A percentile compares a stretch with the other conserved stretches of the same genome.
Conservation (phyloP, 1,140 invertebrate genomes). For the Hycleus phaleratus region DNA sequence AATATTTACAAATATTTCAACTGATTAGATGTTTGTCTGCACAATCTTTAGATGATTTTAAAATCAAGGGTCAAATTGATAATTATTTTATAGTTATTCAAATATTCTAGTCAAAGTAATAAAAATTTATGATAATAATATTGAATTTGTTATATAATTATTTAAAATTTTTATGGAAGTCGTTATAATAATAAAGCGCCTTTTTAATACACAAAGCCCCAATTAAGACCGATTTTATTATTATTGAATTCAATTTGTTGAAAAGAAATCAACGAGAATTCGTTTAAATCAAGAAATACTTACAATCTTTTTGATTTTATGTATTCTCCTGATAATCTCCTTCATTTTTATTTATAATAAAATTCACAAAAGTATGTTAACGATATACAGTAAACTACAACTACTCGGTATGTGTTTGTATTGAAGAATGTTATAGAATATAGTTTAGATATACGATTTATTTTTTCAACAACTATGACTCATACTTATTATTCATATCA, state of each 20-base stretch:
- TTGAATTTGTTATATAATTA: background rate
- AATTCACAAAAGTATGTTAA: no score
- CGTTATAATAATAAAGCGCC: background rate
- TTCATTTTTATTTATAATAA: slow-evolving; percentile 1
- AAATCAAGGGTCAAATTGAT: no score
- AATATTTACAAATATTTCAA: background rate
- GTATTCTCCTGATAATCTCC: slow-evolving; percentile 1
- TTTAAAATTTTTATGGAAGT: background rate
- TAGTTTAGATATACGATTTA: no score
- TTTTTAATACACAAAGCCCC: background rate
- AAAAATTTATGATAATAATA: no score
- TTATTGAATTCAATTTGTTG: background rate
- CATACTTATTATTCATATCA: slow-evolving; percentile 9
- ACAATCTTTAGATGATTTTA: no score
- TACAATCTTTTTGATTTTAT: background rate
- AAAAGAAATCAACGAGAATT: background rate
- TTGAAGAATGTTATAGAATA: no score
- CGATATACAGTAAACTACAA: no score
- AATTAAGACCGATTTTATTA: no score
- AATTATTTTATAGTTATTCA: no score
- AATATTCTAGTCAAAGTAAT: no score
- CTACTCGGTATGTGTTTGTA: no score
- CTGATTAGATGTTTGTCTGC: background rate
- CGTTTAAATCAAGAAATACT: background rate
- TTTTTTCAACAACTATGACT: slow-evolving; percentile 1